These are phyloP conservation scores for Arvicanthis niloticus DNA, from an alignment of 2,113 vertebrate species.

Conservation along the genomic window DNA sequence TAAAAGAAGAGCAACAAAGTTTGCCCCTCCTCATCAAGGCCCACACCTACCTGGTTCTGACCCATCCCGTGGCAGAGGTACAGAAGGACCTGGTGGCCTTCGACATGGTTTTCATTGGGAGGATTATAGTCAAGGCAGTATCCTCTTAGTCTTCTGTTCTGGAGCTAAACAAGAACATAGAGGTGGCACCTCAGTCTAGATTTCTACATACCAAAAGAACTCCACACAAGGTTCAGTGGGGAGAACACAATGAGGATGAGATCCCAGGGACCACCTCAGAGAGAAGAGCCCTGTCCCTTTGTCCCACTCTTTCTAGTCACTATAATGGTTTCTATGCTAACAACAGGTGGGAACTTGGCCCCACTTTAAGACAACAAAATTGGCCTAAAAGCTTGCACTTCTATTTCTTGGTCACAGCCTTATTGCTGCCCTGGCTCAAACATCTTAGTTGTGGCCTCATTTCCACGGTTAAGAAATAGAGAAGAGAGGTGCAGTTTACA, in stretches of 20 bases:
- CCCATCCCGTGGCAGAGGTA: constrained; percentile 97
- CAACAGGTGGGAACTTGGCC: not conserved
- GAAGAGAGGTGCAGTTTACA: not conserved
- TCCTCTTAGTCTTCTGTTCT: constrained; percentile 90
- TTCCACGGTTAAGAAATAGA: not conserved
- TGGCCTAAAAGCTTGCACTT: not conserved
- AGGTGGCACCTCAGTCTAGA: not conserved
- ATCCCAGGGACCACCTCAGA: fast-evolving
- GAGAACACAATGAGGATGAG: no score
- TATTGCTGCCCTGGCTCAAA: no score
- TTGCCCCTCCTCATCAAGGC: not conserved
- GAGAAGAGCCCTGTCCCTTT: not conserved
- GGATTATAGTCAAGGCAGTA: constrained; percentile 98
- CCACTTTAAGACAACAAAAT: not conserved
- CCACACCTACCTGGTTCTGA: constrained; percentile 94
- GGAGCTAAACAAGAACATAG: constrained; percentile 88
- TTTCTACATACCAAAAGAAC: not conserved
- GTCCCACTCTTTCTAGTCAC: not conserved
- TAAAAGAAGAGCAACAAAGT: not conserved
- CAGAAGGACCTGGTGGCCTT: constrained; percentile 91
- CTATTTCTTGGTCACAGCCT: not conserved
- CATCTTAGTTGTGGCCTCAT: not conserved
- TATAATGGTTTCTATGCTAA: not conserved
- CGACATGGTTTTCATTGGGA: constrained; percentile 87
- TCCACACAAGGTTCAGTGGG: not conserved